A percentile compares a stretch with the other conserved stretches of the same genome.
phyloP scores from a whole-genome alignment of 2,113 vertebrate species.

The Cisticola juncidis region DNA sequence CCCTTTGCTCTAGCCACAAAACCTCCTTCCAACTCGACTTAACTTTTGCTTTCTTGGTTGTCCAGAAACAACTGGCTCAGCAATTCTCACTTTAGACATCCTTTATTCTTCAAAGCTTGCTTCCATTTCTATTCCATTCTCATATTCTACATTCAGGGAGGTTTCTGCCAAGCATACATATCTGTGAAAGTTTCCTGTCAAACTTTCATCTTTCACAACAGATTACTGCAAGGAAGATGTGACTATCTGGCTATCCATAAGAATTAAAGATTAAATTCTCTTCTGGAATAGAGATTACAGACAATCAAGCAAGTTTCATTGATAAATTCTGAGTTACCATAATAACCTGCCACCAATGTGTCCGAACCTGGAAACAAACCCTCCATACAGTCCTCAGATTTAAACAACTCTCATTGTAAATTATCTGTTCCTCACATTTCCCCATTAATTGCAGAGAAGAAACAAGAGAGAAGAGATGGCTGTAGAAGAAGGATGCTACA shows the following conservation, averaged over 20 bases:
- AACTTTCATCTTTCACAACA: no score
- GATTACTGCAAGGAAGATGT: neutral
- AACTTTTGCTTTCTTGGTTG: no score
- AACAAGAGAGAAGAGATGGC: neutral
- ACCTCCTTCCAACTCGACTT: no score
- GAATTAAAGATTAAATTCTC: neutral
- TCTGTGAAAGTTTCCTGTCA: no score
- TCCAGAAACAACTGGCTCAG: no score
- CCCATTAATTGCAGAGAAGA: neutral
- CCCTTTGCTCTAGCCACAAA: no score
- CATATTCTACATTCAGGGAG: no score
- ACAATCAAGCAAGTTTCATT: neutral
- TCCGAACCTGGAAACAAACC: neutral
- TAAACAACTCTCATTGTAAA: neutral
- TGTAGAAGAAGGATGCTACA: neutral
- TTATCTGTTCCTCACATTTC: neutral
- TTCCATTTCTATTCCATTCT: no score
- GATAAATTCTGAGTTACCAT: neutral
- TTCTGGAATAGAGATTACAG: neutral
- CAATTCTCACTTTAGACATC: no score
- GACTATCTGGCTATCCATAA: neutral
- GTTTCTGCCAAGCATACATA: no score
- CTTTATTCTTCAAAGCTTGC: no score
- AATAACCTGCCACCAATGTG: neutral
- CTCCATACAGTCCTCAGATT: neutral